Percentiles rank a stretch among this genome's conserved stretches.
Conservation (phyloP, 2,888 invertebrate species). For the Sabellastarte sp. region DNA sequence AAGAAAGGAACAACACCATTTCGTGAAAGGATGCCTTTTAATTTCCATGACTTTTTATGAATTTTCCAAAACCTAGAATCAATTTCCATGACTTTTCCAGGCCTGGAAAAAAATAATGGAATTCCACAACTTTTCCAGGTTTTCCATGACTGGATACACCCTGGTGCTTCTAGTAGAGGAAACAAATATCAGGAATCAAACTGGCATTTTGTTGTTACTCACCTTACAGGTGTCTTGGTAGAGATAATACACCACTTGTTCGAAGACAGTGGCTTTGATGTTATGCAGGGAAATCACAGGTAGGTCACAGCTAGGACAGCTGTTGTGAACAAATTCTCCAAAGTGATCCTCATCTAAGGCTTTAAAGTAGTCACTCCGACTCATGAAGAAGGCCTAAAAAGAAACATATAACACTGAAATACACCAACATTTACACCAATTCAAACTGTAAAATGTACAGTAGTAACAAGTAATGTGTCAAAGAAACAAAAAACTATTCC, state of each 20-base stretch:
- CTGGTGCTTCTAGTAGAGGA: too few species aligned
- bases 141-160: too few species aligned
- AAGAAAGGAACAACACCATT: too few species aligned
- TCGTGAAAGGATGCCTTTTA: too few species aligned
- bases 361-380: slow-evolving; percentile 62
- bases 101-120: too few species aligned
- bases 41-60: too few species aligned
- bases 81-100: too few species aligned
- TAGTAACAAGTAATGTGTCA: slow-evolving; percentile 1
- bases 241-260: slow-evolving; percentile 59
- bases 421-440: neutral
- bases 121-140: too few species aligned
- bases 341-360: slow-evolving; percentile 55
- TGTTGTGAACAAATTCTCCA: slow-evolving; percentile 51
- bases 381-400: slow-evolving; percentile 60
- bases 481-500: too few species aligned
- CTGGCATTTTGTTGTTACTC: neutral
- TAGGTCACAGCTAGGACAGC: slow-evolving; percentile 25
- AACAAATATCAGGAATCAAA: too few species aligned
- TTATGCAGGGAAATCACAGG: slow-evolving; percentile 55
- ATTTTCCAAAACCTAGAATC: too few species aligned
- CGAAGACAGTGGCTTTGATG: slow-evolving; percentile 57
- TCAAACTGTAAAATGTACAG: neutral
- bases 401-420: too few species aligned
- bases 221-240: slow-evolving; percentile 57